Base-by-base conservation (phyloP, 1,140 invertebrate species). In the Drosophila bocki region DNA sequence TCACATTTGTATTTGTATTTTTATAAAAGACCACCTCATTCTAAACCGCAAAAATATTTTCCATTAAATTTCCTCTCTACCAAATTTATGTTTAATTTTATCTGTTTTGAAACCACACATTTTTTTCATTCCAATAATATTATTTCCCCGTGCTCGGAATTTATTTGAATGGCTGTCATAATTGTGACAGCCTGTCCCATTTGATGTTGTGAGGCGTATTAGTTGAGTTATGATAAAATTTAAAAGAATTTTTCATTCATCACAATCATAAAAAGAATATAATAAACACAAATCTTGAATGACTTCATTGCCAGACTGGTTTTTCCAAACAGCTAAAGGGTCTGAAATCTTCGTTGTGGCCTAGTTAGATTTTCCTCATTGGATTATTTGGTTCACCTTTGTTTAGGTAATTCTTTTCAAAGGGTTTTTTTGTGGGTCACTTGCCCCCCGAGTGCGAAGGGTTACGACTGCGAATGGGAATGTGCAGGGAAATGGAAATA, bases 381-480 rank as follows among this genome's bases (percentile, higher is more conserved):
- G 61, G 56, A 45, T 58, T 33, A 56, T 64, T 63, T 42, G 71
- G 67, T 48, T 74, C 69, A 75, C 33, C 53, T 75, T 75, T 70
- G 48, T 69, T 68, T 69, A 45, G 22, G 29, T 69, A 33, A 19
- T 15, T 35, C 45, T 53, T 69, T 42, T 64, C 32, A 75, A 75
- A 75, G 42, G 48, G 75, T 54, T 76, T 56, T 41, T 50, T 51
- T 75, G 32, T 76, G 74, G 74, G 74, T 76, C 74, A 76, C 59
- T 39, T 67, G 70, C 42, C 53, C 57, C 62, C 60, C 33, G 71
- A 63, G 63, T 58, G 58, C 54, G 60, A 81, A 58, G 48, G 71
- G 56, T 69, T 68, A 65, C 42, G 19, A 15, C 26, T 50, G 70
- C 12, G 42, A 54, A 56, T 41, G 51, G 35, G 29, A 22, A 56